phyloP scores from a whole-genome alignment of 2,113 vertebrate genomes.

The Tetrax tetrax region DNA sequence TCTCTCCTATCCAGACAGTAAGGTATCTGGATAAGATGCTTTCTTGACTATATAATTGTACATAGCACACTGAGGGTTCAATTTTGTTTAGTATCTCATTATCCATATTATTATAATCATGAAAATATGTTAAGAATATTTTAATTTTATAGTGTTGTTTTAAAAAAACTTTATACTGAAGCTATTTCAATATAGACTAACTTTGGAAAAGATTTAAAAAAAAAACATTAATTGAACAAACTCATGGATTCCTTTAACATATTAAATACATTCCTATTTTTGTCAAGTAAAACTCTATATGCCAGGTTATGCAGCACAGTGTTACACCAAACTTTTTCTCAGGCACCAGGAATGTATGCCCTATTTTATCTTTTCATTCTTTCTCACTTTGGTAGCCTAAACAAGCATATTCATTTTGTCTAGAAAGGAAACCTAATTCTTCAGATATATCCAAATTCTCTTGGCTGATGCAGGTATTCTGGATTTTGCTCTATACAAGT shows the following conservation, averaged over 20 bases:
- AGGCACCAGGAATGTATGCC: not conserved
- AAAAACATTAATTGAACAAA: not conserved
- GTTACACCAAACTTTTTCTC: not conserved
- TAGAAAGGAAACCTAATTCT: conserved; percentile 34
- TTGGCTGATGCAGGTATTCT: conserved; percentile 1
- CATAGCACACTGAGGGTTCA: not conserved
- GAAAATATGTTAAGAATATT: not conserved
- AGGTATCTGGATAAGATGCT: not conserved
- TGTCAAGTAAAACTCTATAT: not conserved
- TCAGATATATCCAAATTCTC: not conserved
- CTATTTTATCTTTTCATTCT: not conserved
- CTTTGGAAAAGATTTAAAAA: not conserved
- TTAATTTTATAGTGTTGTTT: not conserved
- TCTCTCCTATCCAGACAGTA: not conserved
- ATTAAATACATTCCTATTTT: not conserved
- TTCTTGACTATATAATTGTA: not conserved
- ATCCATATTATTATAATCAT: not conserved
- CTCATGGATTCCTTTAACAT: not conserved
- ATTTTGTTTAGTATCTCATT: not conserved
- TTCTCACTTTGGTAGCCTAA: conserved; percentile 50
- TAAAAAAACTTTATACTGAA: not conserved
- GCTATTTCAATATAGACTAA: not conserved
- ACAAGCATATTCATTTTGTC: conserved; percentile 45
- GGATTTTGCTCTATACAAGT: not conserved
- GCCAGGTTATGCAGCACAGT: not conserved